A percentile compares a stretch with the other conserved stretches of the same genome.
Evolutionary conservation across 2,797 vertebrate genomes (phyloP).

Genomic region (Etheostoma nigrum): DNA sequence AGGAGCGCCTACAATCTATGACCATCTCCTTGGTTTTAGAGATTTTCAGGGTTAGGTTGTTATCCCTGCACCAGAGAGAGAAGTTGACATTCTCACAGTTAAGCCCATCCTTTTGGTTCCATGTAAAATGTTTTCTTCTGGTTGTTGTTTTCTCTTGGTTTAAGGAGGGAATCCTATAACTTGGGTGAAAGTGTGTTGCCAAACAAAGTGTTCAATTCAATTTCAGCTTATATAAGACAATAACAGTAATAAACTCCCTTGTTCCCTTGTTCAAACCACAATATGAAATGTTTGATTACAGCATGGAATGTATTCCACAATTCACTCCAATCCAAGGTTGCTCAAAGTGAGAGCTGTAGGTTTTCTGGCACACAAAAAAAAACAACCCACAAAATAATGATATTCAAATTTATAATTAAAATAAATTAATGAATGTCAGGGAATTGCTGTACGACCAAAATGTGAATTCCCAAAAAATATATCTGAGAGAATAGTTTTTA

Average conservation of each 20-base stretch:
- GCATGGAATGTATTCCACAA: slow-evolving; percentile 2
- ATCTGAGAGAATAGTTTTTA: neutral
- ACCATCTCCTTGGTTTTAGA: too few relatives aligned
- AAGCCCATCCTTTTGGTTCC: neutral
- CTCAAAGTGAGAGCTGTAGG: neutral
- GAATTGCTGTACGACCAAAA: neutral
- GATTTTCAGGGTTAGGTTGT: too few relatives aligned
- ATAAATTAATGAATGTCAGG: neutral
- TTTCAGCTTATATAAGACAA: slow-evolving; percentile 10
- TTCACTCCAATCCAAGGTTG: neutral
- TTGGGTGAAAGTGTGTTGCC: neutral
- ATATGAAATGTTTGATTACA: slow-evolving; percentile 10
- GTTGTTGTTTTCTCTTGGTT: neutral
- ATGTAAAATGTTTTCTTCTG: slow-evolving; percentile 1
- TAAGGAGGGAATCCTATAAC: neutral
- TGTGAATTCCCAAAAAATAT: neutral
- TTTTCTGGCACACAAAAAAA: neutral
- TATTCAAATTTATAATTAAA: neutral
- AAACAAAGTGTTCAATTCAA: slow-evolving; percentile 30
- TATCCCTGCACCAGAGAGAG: too few relatives aligned
- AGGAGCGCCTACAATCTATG: too few relatives aligned
- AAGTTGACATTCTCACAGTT: neutral
- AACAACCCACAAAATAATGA: neutral
- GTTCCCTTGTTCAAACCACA: neutral
- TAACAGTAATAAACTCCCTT: slow-evolving; percentile 16